phyloP scores from a whole-genome alignment of 1,140 invertebrate genomes.

The Thalassaphorura encarpata region DNA sequence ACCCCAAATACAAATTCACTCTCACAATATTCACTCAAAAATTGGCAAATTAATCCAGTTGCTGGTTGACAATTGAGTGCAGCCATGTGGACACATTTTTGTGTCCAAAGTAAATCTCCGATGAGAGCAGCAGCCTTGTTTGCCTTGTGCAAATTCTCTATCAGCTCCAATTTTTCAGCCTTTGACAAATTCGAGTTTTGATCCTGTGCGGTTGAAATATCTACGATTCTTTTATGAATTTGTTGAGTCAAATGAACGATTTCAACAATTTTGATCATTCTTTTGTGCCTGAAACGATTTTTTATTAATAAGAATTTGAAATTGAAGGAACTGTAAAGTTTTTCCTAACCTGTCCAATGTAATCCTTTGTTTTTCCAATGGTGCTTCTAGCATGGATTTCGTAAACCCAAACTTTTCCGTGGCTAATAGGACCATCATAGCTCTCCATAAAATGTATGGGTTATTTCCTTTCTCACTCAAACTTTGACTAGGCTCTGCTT shows the following conservation, averaged over 20 bases:
- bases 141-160: constrained; percentile 2
- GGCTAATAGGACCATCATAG: constrained; percentile 12
- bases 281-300: constrained; percentile 8
- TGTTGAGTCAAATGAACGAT: constrained; percentile 8
- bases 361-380: background rate
- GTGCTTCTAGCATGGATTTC: background rate
- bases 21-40: constrained; percentile 11
- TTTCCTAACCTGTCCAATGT: constrained; percentile 9
- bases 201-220: background rate
- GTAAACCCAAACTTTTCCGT: constrained; percentile 13
- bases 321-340: too few species aligned
- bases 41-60: constrained; percentile 12
- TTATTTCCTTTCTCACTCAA: background rate
- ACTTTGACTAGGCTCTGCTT: background rate
- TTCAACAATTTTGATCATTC: constrained; percentile 10
- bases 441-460: constrained; percentile 10
- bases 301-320: too few species aligned
- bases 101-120: constrained; percentile 13
- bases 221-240: constrained; percentile 10
- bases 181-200: background rate
- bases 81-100: constrained; percentile 11
- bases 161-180: background rate
- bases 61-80: constrained; percentile 11
- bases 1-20: constrained; percentile 13
- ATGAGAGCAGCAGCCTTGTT: constrained; percentile 15